These are phyloP conservation scores for Scaptomyza caliginosa DNA, from an alignment of 2,888 invertebrate species.

Conservation along the genomic window DNA sequence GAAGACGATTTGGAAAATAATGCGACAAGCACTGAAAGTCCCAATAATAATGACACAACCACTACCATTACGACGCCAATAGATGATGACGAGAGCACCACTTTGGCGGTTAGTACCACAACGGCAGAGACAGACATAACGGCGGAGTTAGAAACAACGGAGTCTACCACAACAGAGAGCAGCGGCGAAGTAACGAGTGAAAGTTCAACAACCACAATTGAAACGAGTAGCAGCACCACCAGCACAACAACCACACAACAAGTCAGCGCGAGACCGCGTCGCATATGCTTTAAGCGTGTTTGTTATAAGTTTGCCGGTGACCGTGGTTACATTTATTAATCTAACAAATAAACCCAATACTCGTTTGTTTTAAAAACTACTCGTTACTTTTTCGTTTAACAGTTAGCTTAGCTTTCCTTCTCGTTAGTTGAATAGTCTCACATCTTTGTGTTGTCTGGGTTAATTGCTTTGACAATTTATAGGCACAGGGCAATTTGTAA, in stretches of 20 bases:
- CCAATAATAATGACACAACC: slow-evolving; percentile 1
- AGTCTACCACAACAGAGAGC: slow-evolving; percentile 9
- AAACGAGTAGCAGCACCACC: slow-evolving; percentile 11
- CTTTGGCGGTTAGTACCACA: slow-evolving; percentile 11
- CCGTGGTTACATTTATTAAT: slow-evolving; percentile 59
- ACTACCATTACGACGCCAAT: not conserved
- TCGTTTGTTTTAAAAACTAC: not conserved
- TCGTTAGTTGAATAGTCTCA: not conserved
- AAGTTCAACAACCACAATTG: slow-evolving; percentile 6
- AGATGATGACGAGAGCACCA: slow-evolving; percentile 32
- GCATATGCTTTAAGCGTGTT: slow-evolving; percentile 65
- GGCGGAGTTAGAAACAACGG: too few relatives aligned
- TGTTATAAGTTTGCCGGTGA: slow-evolving; percentile 67
- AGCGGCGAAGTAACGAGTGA: slow-evolving; percentile 7
- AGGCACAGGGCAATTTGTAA: slow-evolving; percentile 33
- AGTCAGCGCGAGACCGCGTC: slow-evolving; percentile 15
- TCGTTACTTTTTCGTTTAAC: not conserved
- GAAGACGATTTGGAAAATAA: slow-evolving; percentile 43
- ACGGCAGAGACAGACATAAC: slow-evolving; percentile 4
- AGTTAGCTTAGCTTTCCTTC: not conserved
- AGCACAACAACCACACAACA: slow-evolving; percentile 1
- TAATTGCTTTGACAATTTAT: slow-evolving; percentile 4
- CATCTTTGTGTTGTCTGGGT: too few relatives aligned
- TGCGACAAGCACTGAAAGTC: slow-evolving; percentile 22
- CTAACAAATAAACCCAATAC: not conserved